Conservation (phyloP, 2,113 vertebrate species). For the Charina bottae region DNA sequence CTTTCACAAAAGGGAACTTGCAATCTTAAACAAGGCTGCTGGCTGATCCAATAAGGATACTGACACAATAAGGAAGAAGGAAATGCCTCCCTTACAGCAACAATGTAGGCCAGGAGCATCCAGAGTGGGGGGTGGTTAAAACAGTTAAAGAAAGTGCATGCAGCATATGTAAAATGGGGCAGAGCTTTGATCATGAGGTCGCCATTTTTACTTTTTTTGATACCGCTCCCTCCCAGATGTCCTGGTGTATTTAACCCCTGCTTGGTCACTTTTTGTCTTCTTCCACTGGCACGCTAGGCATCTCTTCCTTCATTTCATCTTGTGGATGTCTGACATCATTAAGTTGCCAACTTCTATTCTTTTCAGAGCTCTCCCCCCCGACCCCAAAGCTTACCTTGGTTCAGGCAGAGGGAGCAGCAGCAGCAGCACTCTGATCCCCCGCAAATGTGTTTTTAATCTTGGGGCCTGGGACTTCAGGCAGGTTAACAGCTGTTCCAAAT, state of each 20-base stretch:
- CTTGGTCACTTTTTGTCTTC: neutral
- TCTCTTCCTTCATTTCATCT: neutral
- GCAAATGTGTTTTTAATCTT: neutral
- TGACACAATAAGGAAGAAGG: neutral
- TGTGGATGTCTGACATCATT: neutral
- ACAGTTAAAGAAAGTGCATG: neutral
- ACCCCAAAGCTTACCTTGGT: neutral
- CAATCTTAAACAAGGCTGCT: neutral
- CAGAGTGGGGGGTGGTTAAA: neutral
- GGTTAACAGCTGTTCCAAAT: neutral
- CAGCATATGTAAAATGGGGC: neutral
- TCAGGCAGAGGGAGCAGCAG: neutral
- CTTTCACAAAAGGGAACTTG: neutral
- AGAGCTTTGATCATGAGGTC: neutral
- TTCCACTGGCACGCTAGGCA: neutral
- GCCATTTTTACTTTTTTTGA: neutral
- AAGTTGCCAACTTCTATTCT: neutral
- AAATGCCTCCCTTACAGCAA: neutral
- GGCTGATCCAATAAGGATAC: neutral
- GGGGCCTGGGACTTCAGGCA: neutral
- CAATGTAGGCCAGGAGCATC: neutral
- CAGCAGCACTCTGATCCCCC: neutral
- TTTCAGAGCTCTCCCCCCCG: neutral
- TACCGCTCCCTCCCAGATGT: neutral
- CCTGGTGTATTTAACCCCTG: neutral